Conservation (phyloP, 1,140 invertebrate genomes). For the Nasonia vitripennis region DNA sequence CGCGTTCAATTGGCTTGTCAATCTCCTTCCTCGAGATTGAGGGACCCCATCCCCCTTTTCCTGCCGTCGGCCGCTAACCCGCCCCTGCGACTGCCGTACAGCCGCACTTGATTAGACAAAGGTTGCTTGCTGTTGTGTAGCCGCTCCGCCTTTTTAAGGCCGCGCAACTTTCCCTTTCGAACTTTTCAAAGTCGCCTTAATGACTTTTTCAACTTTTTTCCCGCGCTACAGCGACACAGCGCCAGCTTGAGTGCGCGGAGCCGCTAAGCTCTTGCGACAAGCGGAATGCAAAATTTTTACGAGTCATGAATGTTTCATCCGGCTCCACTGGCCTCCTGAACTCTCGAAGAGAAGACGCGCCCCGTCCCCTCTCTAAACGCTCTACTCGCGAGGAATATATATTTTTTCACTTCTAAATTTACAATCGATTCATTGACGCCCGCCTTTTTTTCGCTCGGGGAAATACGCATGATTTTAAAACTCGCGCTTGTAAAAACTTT, state of each 20-base stretch:
- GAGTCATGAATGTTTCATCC: slow-evolving; percentile 12
- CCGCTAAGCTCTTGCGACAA: not conserved
- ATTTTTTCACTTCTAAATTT: no score
- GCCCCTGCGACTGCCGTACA: no score
- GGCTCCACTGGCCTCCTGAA: not conserved
- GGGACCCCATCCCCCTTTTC: not conserved
- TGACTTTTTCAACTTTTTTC: not conserved
- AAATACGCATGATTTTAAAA: not conserved
- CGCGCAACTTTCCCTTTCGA: not conserved
- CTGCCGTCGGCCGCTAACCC: not conserved
- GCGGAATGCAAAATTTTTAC: not conserved
- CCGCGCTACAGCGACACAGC: no score
- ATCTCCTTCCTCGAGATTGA: not conserved
- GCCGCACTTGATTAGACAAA: no score
- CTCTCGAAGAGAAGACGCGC: not conserved
- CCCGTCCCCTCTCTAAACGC: not conserved
- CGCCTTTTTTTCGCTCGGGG: no score
- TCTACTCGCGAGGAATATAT: no score
- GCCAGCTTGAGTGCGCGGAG: not conserved
- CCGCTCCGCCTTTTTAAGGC: not conserved
- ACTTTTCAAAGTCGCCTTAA: not conserved
- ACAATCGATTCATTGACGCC: no score
- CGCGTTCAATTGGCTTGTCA: slow-evolving; percentile 2
- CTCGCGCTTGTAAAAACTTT: not conserved
- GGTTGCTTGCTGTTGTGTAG: not conserved